Base-by-base conservation (phyloP, 2,888 invertebrate species). In the Oligia latruncula region DNA sequence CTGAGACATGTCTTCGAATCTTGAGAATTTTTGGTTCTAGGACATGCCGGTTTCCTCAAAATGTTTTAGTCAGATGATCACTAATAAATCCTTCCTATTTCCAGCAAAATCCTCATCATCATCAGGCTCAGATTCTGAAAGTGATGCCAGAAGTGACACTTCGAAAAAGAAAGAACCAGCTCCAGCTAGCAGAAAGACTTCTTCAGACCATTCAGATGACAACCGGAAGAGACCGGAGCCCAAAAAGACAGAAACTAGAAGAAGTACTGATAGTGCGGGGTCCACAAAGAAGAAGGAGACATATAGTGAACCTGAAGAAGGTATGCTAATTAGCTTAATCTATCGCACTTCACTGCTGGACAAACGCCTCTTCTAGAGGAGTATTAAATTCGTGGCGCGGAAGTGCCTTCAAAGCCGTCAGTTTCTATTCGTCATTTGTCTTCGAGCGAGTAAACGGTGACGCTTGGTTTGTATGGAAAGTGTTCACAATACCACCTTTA, bases 271-370 rank as follows among this genome's bases (percentile, higher is more conserved):
- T 71, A 95, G 95, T 83, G 89, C 93, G 0, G 94, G 93, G 0
- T 95, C 94, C 0, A 94, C 87, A 0, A 94, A 94, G 77, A 97
- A 97, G 77, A 96, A 97, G n/a, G 97, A 97, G 15, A 96, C 96
- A 13, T 97, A 97, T 84, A 98, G 98, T 74, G 98, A 99, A 91
- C 98, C 98, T 0, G 98, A 99, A 94, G 99, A 99, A 97, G 98
- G 98, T 97, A 91, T 64, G 88, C 35, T 20, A 20, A 64, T 17
- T 64, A 23, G 20, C 9, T 2, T n/a, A n/a, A 60, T 60, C 13
- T 13, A 60, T 60, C 4, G 1, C 60, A 60, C 5, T n/a, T n/a
- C 60, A 13, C 13, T 62, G 15, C 29, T 29, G 13, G n/a, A 62
- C 15, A 29, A 13, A 62, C 0, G 29, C 15, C 0, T 62, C 29